These are phyloP conservation scores for Leptinotarsa tumamoca DNA, from an alignment of 2,888 invertebrate genomes.

Conservation along the genomic window DNA sequence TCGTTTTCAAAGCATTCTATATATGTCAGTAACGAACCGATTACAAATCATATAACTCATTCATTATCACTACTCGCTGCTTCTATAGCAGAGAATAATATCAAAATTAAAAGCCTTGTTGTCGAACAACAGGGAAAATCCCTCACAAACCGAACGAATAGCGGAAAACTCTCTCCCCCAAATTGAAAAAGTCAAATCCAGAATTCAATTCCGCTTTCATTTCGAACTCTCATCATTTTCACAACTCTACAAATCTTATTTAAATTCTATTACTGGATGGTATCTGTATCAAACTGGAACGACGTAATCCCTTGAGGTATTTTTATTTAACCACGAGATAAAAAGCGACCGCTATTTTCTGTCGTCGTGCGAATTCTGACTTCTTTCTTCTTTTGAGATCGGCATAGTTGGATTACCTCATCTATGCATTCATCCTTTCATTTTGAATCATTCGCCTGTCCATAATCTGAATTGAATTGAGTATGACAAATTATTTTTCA, in stretches of 20 bases:
- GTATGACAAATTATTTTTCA: not conserved
- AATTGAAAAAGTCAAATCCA: slow-evolving; percentile 14
- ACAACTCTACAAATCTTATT: slow-evolving; percentile 12
- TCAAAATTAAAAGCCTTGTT: not conserved
- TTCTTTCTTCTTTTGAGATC: not conserved
- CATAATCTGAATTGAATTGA: not conserved
- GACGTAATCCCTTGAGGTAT: not conserved
- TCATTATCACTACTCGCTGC: not conserved
- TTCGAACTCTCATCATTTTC: slow-evolving; percentile 8
- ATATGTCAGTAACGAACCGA: too few relatives aligned
- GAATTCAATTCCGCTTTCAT: slow-evolving; percentile 9
- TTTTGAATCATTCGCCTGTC: not conserved
- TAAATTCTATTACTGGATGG: slow-evolving; percentile 14
- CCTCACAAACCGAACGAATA: not conserved
- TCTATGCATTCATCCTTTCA: not conserved
- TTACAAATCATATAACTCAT: not conserved
- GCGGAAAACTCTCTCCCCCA: not conserved
- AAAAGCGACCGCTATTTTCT: not conserved
- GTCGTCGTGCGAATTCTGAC: slow-evolving; percentile 2
- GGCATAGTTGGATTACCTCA: not conserved
- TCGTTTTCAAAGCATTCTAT: too few relatives aligned
- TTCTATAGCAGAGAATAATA: not conserved
- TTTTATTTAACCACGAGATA: slow-evolving; percentile 11
- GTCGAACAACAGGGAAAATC: not conserved
- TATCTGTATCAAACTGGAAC: slow-evolving; percentile 11